Base-by-base conservation (phyloP, 2,888 invertebrate genomes). In the Rhabditophanes sp. region DNA sequence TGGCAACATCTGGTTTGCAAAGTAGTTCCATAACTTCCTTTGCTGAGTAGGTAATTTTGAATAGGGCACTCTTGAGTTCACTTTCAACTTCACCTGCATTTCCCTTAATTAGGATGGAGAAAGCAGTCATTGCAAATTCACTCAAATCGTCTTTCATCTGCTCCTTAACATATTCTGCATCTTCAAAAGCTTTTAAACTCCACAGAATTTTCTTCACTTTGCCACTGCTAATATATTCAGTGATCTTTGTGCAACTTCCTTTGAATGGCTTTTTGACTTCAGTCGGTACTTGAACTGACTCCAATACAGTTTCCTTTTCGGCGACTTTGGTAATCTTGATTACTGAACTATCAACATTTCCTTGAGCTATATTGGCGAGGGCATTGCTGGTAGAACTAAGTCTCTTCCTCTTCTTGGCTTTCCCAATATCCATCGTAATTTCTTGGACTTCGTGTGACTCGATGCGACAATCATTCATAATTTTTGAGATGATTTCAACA, bases 381-480 rank as follows among this genome's bases (percentile, higher is more conserved):
- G 17, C 18, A 16, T 32, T 8, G 25, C 35, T 33, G 15, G 22
- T 39, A 11, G 17, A 22, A 1, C 28, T 25, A 12, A 33, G 22
- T 28, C 44, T 23, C 30, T 44, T 45, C 28, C 27, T 29, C 23
- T 29, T 31, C 28, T 28, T 26, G 9, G 25, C 32, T 9, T 23
- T 22, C 3, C 17, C 17, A 19, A 41, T 24, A 11, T 41, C 41
- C 14, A 37, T 8, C 4, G 41, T 24, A 3, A 29, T 7, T 17
- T 29, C 29, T 7, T 16, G 31, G 9, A 44, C 36, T 18, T 44
- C 44, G 25, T 44, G 35, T 5, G 29, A 22, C 7, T 33, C 28
- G 31, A 44, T 48, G 19, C 36, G 30, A 23, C 44, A 44, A 18
- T 39, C 33, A n/a, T 44, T 34, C 30, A 44, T 26, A 3, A 44